Percentiles rank a stretch among this genome's conserved stretches.
These are phyloP conservation scores for Pseudocheirus occidentalis DNA, from an alignment of 2,797 vertebrate species.

Conservation along the genomic window DNA sequence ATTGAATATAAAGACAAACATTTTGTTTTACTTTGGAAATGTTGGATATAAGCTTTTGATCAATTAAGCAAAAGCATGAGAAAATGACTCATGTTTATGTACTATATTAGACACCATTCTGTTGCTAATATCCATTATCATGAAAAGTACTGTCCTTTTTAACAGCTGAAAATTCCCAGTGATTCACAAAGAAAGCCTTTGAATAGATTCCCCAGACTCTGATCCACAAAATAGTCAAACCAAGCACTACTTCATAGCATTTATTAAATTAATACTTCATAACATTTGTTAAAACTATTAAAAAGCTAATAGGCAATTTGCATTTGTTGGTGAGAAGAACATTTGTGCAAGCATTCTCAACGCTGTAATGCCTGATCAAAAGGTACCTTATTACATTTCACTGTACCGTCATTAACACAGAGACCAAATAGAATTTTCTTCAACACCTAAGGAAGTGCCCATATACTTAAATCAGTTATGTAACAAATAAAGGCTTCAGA, in stretches of 20 bases:
- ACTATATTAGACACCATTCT: background rate
- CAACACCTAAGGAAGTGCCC: slow-evolving; percentile 24
- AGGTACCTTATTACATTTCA: slow-evolving; percentile 4
- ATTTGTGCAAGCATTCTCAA: slow-evolving; percentile 29
- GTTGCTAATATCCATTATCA: background rate
- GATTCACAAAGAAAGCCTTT: background rate
- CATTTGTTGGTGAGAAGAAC: slow-evolving; percentile 32
- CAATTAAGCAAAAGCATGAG: background rate
- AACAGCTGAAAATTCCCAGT: background rate
- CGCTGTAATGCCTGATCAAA: background rate
- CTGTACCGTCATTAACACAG: slow-evolving; percentile 23
- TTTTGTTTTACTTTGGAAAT: slow-evolving; percentile 26
- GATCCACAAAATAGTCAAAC: background rate
- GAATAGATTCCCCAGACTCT: background rate
- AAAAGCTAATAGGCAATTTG: slow-evolving; percentile 10
- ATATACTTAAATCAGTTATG: background rate
- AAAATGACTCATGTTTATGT: slow-evolving; percentile 11
- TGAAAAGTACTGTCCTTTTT: background rate
- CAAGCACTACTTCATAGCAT: slow-evolving; percentile 10
- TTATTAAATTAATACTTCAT: background rate
- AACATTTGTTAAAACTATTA: background rate
- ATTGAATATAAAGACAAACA: background rate
- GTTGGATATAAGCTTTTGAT: background rate
- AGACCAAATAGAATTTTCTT: slow-evolving; percentile 42
- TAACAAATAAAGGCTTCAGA: background rate